phyloP scores from a whole-genome alignment of 2,888 invertebrate species.

The Coelogynopora nodosa region DNA sequence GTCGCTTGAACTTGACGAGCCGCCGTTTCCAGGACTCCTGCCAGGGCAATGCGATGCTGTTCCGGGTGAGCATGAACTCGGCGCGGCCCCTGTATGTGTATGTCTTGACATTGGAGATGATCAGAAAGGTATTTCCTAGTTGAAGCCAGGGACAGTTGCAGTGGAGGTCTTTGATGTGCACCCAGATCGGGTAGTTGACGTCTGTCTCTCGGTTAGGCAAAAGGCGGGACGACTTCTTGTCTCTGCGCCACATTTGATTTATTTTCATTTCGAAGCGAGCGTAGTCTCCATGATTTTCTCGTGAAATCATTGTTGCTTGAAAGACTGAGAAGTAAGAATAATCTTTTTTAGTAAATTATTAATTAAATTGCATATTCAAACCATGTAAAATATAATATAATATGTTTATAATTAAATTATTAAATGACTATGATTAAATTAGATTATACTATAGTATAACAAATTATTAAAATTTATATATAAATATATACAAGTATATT shows the following conservation, averaged over 20 bases:
- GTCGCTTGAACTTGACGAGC: constrained; percentile 12
- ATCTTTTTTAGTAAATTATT: too few relatives aligned
- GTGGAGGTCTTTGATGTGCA: not conserved
- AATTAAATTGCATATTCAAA: too few relatives aligned
- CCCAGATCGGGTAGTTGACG: constrained; percentile 27
- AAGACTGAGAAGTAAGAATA: constrained; percentile 14
- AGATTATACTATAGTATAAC: too few relatives aligned
- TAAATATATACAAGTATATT: too few relatives aligned
- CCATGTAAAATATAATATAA: too few relatives aligned
- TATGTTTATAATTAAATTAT: too few relatives aligned
- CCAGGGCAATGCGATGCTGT: constrained; percentile 32
- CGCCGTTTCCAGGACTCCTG: constrained; percentile 39
- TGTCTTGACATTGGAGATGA: constrained; percentile 26
- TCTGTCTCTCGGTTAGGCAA: not conserved
- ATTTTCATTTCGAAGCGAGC: constrained; percentile 37
- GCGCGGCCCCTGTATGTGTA: constrained; percentile 1
- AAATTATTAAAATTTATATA: too few relatives aligned
- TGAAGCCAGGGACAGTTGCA: constrained; percentile 32
- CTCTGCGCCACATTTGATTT: constrained; percentile 13
- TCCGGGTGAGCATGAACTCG: constrained; percentile 33
- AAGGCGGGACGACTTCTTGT: not conserved
- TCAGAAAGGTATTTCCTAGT: constrained; percentile 22
- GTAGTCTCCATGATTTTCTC: constrained; percentile 15
- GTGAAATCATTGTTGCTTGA: constrained; percentile 30
- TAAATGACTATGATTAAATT: too few relatives aligned